Conservation (phyloP, 1,140 invertebrate genomes). For the Rhizoglyphus robini region DNA sequence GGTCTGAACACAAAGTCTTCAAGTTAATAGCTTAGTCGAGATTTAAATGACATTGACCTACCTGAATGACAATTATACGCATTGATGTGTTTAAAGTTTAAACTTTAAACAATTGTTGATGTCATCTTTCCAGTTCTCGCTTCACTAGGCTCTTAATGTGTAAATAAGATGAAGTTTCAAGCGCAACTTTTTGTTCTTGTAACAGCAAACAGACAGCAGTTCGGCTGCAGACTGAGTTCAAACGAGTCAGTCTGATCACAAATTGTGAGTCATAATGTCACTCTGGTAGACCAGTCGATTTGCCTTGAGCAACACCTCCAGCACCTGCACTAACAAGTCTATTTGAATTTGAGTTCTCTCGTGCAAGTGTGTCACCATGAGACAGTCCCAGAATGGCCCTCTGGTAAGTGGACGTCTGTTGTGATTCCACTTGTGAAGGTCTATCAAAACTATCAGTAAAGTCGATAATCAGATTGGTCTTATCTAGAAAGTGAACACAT, state of each 20-base stretch:
- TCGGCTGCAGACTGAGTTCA: conserved; percentile 20
- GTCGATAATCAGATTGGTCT: no score
- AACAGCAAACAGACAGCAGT: conserved; percentile 23
- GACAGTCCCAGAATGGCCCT: conserved; percentile 81
- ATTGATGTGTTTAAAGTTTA: conserved; percentile 94
- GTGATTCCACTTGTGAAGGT: no score
- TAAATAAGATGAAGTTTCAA: conserved; percentile 98
- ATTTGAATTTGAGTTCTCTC: conserved; percentile 78
- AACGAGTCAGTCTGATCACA: conserved; percentile 1
- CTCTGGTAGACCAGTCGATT: conserved; percentile 24
- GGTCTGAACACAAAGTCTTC: conserved; percentile 44
- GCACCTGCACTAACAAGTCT: conserved; percentile 27
- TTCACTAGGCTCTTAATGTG: conserved; percentile 94
- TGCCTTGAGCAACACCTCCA: conserved; percentile 28
- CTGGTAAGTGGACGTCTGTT: conserved; percentile 83
- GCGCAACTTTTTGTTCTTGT: conserved; percentile 76
- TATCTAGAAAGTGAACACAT: conserved; percentile 56
- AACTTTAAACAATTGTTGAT: no score
- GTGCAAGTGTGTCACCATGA: conserved; percentile 70
- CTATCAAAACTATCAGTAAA: not conserved
- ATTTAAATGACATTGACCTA: conserved; percentile 16
- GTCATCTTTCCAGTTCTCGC: conserved; percentile 86
- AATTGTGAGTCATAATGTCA: conserved; percentile 13
- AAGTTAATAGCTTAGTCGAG: not conserved
- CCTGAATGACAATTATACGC: conserved; percentile 82